Evolutionary conservation across 1,140 invertebrate genomes (phyloP).

Genomic region (Zophobas atratus): DNA sequence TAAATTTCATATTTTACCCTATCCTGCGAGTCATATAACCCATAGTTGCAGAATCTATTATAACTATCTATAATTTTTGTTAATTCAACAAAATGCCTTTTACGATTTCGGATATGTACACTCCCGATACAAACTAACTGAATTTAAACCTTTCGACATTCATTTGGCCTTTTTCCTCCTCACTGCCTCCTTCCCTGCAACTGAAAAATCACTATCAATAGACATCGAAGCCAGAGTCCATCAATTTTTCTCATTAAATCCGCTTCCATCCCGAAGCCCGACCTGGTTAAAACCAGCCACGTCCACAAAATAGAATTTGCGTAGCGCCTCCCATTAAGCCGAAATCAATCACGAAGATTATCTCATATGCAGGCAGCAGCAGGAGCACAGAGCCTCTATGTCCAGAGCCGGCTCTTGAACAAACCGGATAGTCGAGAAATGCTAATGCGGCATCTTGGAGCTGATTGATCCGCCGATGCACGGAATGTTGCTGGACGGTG

Average conservation of each 20-base stretch:
- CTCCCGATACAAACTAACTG: no score
- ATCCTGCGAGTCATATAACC: no score
- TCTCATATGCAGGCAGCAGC: constrained; percentile 35
- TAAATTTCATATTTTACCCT: no score
- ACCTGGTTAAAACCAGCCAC: constrained; percentile 8
- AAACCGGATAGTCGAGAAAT: constrained; percentile 42
- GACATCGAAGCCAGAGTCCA: background rate
- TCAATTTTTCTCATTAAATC: background rate
- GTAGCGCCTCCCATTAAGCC: constrained; percentile 35
- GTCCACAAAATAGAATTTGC: constrained; percentile 33
- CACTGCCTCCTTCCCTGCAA: no score
- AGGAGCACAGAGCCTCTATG: constrained; percentile 26
- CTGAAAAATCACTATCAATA: background rate
- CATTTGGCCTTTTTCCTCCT: no score
- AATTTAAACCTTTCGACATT: no score
- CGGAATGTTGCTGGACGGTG: constrained; percentile 33
- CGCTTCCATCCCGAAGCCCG: background rate
- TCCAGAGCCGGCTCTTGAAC: constrained; percentile 11
- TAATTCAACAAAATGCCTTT: no score
- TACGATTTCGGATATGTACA: no score
- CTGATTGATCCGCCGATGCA: constrained; percentile 40
- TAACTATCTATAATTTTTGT: no score
- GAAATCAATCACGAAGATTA: constrained; percentile 42
- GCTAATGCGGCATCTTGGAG: constrained; percentile 28
- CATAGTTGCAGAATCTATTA: no score